Percentiles rank a stretch among this genome's conserved stretches.
These are phyloP conservation scores for Aphelenchoides fujianensis DNA, from an alignment of 1,140 invertebrate species.

Conservation along the genomic window DNA sequence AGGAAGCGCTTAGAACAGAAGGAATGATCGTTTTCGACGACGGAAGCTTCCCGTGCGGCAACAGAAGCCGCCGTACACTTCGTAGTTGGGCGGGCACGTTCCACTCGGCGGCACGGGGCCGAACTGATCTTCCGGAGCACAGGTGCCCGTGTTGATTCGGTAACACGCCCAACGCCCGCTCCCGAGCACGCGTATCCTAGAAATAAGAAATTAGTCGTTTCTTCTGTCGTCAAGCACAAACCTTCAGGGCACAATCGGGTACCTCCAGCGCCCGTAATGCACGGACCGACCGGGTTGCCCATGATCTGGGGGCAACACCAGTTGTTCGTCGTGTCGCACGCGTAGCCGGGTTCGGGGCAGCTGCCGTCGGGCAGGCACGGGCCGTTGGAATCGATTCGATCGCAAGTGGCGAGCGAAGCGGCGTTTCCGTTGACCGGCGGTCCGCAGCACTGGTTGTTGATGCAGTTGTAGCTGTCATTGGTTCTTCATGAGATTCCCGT, in stretches of 20 bases:
- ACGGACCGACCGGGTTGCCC: constrained; percentile 45
- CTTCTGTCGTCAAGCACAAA: constrained; percentile 26
- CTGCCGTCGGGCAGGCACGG: constrained; percentile 43
- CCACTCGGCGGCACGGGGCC: constrained; percentile 26
- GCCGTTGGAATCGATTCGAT: constrained; percentile 40
- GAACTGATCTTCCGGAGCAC: constrained; percentile 38
- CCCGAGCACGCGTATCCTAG: constrained; percentile 38
- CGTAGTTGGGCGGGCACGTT: constrained; percentile 33
- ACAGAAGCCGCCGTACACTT: constrained; percentile 35
- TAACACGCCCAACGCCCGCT: constrained; percentile 32
- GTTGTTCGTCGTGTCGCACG: constrained; percentile 49
- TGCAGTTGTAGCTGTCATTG: constrained; percentile 36
- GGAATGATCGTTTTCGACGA: constrained; percentile 12
- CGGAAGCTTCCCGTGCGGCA: constrained; percentile 10
- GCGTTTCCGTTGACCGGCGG: constrained; percentile 21
- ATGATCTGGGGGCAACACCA: constrained; percentile 52
- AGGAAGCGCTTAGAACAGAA: constrained; percentile 13
- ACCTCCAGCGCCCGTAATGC: constrained; percentile 41
- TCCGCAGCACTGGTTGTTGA: constrained; percentile 57
- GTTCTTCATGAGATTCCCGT: no score
- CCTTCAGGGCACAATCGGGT: constrained; percentile 45
- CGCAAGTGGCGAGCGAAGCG: constrained; percentile 31
- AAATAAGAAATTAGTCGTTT: constrained; percentile 8
- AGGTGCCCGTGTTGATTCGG: constrained; percentile 38
- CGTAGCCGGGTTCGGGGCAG: constrained; percentile 45